These are phyloP conservation scores for Boloria euphrosyne DNA, from an alignment of 2,888 invertebrate species.

Conservation along the genomic window DNA sequence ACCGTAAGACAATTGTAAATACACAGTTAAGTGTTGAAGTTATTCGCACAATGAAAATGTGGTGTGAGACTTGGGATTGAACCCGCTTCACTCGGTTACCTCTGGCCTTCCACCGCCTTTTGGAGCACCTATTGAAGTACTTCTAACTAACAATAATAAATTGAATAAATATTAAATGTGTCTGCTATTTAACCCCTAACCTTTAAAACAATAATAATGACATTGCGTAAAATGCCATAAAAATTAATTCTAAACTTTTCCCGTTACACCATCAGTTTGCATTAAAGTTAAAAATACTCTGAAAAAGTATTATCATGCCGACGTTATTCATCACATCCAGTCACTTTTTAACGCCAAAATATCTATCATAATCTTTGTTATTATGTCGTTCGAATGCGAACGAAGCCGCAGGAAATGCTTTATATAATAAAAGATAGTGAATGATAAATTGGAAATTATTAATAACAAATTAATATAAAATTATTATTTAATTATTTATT, in stretches of 20 bases:
- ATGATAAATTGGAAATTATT: neutral
- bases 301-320: slow-evolving; percentile 12
- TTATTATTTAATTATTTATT: too few relatives aligned
- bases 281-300: slow-evolving; percentile 16
- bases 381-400: too few relatives aligned
- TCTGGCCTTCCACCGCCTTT: too few relatives aligned
- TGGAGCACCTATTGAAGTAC: neutral
- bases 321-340: slow-evolving; percentile 14
- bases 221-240: slow-evolving; percentile 5
- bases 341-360: slow-evolving; percentile 9
- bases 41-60: too few relatives aligned
- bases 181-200: neutral
- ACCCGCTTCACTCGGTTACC: too few relatives aligned
- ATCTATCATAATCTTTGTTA: slow-evolving; percentile 8
- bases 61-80: too few relatives aligned
- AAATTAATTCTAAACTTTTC: slow-evolving; percentile 16
- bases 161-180: neutral
- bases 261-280: neutral
- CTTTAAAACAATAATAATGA: slow-evolving; percentile 2
- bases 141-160: neutral
- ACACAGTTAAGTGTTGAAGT: too few relatives aligned
- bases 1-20: too few relatives aligned
- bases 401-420: too few relatives aligned
- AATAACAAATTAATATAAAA: too few relatives aligned
- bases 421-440: neutral